Evolutionary conservation across 2,113 vertebrate species (phyloP), one percentile per base, ranked within the genome.

Genomic region (Petroica traversi): DNA sequence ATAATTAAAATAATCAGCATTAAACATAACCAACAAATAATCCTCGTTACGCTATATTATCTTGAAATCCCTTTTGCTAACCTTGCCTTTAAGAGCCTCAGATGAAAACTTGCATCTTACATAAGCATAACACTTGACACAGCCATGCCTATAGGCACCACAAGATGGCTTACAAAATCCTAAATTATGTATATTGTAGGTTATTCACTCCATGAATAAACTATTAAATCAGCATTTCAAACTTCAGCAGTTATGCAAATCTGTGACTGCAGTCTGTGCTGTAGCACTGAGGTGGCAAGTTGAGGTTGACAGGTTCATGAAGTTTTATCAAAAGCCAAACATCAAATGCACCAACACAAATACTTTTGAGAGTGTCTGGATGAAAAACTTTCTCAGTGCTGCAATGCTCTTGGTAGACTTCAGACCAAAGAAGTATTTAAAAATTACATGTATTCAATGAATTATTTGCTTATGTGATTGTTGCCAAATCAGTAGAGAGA

Each of bases 401-500:
- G 48, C 57, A 91, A 38, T 34, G 76, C 23, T 91, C 33, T 84
- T 63, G 43, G 36, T 89, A 93, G 86, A 72, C 49, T 81, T 68
- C 76, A 88, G 41, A 88, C 29, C 62, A 92, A 87, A 93, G 69
- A 72, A 49, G 19, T 82, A 79, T 85, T 91, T 85, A 46, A 94
- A 89, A 94, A 82, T 92, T 68, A 73, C 48, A 77, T 6, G 6
- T 61, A 89, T 78, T 89, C 48, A 89, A 45, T 81, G 40, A 92
- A 85, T 85, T 92, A 79, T 94, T 93, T 89, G 49, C 71, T 79
- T 73, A 38, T 55, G 54, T 34, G 59, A 51, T 67, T 93, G 75
- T 90, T 90, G 80, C 64, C 80, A 91, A 91, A 64, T 85, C 93
- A 95, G 80, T 64, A 88, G 92, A 91, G 84, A 91, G 78, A 95